Evolutionary conservation across 2,113 vertebrate species (phyloP).

Genomic region (Ictalurus punctatus): DNA sequence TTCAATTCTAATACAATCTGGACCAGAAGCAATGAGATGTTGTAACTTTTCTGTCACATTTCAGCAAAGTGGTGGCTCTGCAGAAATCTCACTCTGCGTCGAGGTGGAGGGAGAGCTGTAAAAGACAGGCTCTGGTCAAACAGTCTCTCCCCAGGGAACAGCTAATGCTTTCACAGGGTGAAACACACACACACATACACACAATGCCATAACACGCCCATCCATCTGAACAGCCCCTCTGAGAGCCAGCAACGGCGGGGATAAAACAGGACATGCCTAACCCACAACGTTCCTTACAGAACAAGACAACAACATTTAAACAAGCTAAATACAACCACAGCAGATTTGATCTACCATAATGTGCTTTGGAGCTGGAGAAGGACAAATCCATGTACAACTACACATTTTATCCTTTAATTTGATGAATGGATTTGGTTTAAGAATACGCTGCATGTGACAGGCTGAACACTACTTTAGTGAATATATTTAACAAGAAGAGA

Average conservation of each 20-base stretch:
- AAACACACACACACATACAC: conserved; percentile 21
- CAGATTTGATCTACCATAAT: conserved; percentile 32
- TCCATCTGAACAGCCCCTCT: conserved; percentile 29
- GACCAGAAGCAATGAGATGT: conserved; percentile 10
- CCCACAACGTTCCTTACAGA: conserved; percentile 14
- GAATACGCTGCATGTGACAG: conserved; percentile 8
- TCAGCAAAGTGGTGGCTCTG: conserved; percentile 33
- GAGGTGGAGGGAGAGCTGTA: conserved; percentile 25
- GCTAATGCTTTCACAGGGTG: conserved; percentile 50
- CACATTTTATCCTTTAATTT: conserved; percentile 21
- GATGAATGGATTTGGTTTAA: conserved; percentile 11
- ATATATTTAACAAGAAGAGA: conserved; percentile 6
- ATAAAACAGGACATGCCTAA: conserved; percentile 36
- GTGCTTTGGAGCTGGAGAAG: conserved; percentile 9
- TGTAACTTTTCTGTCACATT: conserved; percentile 11
- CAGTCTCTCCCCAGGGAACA: conserved; percentile 30
- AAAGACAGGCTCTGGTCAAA: conserved; percentile 46
- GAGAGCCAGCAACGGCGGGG: conserved; percentile 1
- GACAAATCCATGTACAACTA: conserved; percentile 19
- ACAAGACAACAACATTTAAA: conserved; percentile 31
- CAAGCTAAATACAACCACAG: conserved; percentile 35
- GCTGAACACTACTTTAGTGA: conserved; percentile 6
- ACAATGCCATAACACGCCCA: conserved; percentile 25
- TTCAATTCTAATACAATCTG: conserved; percentile 14
- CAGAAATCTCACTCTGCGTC: conserved; percentile 27